Base-by-base conservation (phyloP, 2,113 vertebrate genomes). In the Python bivittatus region DNA sequence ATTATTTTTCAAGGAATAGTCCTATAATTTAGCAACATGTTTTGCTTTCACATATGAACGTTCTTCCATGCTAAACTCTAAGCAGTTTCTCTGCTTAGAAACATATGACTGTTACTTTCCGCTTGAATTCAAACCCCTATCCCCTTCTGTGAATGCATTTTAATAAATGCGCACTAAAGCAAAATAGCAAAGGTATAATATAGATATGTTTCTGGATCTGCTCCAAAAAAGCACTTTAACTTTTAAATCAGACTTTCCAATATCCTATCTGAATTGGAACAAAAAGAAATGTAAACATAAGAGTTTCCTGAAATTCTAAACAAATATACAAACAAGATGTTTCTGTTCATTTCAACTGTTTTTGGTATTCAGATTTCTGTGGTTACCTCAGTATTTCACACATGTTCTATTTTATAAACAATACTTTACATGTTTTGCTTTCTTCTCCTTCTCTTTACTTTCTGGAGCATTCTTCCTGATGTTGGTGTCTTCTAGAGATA, bases 171-270 rank as follows among this genome's bases (percentile, higher is more conserved):
- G 88, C 87, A 93, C 5, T 68, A 12, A 88, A 60, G 58, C 1
- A 38, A 85, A 93, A 92, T 92, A 53, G 57, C 0, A 6, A 92
- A 92, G 85, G n/a, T 7, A 0, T 57, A 4, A 87, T 58, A 53
- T 90, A 23, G 0, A 91, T n/a, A 10, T 42, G 22, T 85, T 92
- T 61, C n/a, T 7, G 83, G 17, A 10, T 92, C 94, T 88, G 57
- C 52, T 88, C 48, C 89, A 91, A 29, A 42, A 92, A 94, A 93
- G 23, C 68, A 92, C 53, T 87, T 91, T 12, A 89, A 17, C 61
- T 68, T 72, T 89, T 68, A 60, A 56, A 48, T 3, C 0, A 88
- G 38, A 0, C 9, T 6, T 27, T 94, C 15, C 42, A 20, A 22
- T 1, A 23, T 12, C 52, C 38, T 20, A 4, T 38, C n/a, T 64